These are phyloP conservation scores for Sebastes taczanowskii DNA, from an alignment of 2,797 vertebrate genomes.

Conservation along the genomic window DNA sequence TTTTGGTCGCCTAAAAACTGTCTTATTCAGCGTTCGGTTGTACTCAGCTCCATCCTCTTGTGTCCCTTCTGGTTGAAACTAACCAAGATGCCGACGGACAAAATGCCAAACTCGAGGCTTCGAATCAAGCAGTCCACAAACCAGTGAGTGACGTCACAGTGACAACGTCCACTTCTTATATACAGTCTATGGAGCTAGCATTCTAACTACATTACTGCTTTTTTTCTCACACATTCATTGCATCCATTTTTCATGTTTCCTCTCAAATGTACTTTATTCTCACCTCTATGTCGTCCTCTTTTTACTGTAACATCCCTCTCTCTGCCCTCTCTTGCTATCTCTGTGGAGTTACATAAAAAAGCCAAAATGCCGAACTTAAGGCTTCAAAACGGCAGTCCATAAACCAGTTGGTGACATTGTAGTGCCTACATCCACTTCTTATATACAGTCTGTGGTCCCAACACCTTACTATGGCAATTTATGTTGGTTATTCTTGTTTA, in stretches of 20 bases:
- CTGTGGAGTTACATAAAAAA: constrained; percentile 34
- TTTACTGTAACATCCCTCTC: background rate
- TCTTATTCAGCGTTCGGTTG: no score
- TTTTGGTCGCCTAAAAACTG: no score
- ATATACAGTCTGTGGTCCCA: no score
- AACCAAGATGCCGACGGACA: no score
- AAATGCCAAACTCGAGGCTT: no score
- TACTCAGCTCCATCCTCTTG: no score
- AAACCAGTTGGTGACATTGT: no score
- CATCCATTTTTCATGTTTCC: background rate
- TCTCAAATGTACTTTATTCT: background rate
- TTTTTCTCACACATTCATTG: background rate
- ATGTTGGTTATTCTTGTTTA: background rate
- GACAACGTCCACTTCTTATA: background rate
- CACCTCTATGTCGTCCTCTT: background rate
- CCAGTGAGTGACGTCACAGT: background rate
- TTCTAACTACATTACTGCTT: background rate
- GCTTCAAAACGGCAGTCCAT: no score
- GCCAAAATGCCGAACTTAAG: no score
- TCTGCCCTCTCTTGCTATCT: constrained; percentile 5
- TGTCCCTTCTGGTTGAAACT: no score
- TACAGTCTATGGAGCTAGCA: constrained; percentile 2
- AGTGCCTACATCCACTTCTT: no score
- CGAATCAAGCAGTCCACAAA: no score
- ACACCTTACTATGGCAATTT: background rate